Conservation (phyloP, 2,888 invertebrate genomes). For the Halictus quadricinctus region DNA sequence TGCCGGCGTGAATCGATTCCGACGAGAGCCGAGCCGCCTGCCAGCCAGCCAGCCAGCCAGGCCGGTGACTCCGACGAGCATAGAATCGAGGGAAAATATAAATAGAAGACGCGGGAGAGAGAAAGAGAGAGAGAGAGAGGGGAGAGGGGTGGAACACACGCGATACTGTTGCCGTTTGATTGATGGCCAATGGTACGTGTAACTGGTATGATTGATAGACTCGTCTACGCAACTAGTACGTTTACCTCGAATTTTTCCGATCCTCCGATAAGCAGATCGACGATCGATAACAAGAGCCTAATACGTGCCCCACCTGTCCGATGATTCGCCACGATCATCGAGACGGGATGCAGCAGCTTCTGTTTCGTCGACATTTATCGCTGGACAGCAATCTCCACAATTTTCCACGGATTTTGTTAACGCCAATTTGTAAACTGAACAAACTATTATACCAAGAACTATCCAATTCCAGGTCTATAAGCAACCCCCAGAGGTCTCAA, state of each 20-base stretch:
- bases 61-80: slow-evolving; percentile 19
- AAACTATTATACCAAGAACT: not conserved
- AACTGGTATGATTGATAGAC: slow-evolving; percentile 54
- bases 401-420: not conserved
- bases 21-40: not conserved
- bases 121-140: not conserved
- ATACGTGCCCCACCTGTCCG: slow-evolving; percentile 38
- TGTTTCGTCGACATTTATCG: too few species aligned
- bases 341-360: not conserved
- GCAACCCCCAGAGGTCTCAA: too few species aligned
- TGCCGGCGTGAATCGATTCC: slow-evolving; percentile 33
- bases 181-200: slow-evolving; percentile 39
- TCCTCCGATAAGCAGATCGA: slow-evolving; percentile 51
- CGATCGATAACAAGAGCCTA: slow-evolving; percentile 49
- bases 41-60: slow-evolving; percentile 4
- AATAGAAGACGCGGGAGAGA: slow-evolving; percentile 36
- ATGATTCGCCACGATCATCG: slow-evolving; percentile 30
- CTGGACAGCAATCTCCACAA: not conserved
- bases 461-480: too few species aligned
- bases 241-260: slow-evolving; percentile 54
- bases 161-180: slow-evolving; percentile 43
- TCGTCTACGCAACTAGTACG: slow-evolving; percentile 41
- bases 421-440: too few species aligned
- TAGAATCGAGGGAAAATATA: slow-evolving; percentile 46
- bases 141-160: slow-evolving; percentile 4